phyloP scores from a whole-genome alignment of 1,140 invertebrate species.

The Carposina sasakii region DNA sequence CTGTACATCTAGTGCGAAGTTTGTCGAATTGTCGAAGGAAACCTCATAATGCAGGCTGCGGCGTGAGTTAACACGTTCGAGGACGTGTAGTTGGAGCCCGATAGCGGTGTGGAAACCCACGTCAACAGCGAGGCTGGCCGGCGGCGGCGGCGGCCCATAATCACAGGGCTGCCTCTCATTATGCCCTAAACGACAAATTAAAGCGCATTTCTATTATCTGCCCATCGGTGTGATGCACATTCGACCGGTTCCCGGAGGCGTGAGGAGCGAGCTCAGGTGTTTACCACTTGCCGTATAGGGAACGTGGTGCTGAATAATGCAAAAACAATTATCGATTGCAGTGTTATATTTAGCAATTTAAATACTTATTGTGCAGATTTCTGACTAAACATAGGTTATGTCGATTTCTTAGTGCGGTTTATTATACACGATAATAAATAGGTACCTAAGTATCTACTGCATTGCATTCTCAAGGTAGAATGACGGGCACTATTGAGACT shows the following conservation, averaged over 20 bases:
- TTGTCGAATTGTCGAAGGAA: neutral
- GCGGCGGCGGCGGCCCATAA: conserved; percentile 56
- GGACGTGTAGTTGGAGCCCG: conserved; percentile 29
- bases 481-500: conserved; percentile 48
- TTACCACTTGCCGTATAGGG: conserved; percentile 15
- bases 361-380: too few species aligned
- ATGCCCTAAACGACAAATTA: conserved; percentile 72
- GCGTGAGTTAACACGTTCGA: conserved; percentile 31
- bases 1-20: neutral
- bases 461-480: too few species aligned
- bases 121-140: conserved; percentile 48
- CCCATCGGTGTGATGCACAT: conserved; percentile 46
- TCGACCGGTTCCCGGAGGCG: conserved; percentile 20
- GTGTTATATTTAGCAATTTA: conserved; percentile 1
- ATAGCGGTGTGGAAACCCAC: conserved; percentile 46
- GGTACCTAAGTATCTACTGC: too few species aligned
- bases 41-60: neutral
- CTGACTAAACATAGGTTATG: too few species aligned
- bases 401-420: too few species aligned
- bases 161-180: conserved; percentile 65
- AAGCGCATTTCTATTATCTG: conserved; percentile 70
- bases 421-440: too few species aligned
- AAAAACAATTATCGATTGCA: conserved; percentile 12
- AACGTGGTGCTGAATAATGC: conserved; percentile 28
- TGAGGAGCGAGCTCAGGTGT: conserved; percentile 8